phyloP scores from a whole-genome alignment of 2,113 vertebrate species.

The Mustela nigripes region DNA sequence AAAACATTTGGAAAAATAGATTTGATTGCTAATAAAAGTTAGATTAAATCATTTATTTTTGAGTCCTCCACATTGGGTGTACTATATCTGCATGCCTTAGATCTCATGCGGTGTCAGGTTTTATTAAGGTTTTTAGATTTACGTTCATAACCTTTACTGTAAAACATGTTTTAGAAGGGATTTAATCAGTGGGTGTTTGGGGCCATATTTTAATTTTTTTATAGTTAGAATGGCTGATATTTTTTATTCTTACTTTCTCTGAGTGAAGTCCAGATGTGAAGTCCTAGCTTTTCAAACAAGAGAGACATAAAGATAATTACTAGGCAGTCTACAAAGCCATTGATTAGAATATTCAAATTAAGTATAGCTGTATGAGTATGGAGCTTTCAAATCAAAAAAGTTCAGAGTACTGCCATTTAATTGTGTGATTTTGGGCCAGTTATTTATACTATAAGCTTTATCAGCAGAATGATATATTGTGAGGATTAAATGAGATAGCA shows the following conservation, averaged over 20 bases:
- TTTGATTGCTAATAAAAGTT: constrained; percentile 26
- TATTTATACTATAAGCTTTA: neutral
- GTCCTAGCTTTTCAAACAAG: constrained; percentile 52
- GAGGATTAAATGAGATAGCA: constrained; percentile 28
- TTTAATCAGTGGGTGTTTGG: neutral
- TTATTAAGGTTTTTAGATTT: constrained; percentile 1
- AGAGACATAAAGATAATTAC: neutral
- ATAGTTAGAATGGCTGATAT: neutral
- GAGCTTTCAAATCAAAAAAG: constrained; percentile 22
- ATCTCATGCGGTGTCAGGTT: neutral
- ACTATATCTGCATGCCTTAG: neutral
- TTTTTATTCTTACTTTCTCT: constrained; percentile 6
- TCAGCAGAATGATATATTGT: neutral
- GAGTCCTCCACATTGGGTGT: neutral
- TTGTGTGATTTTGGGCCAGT: neutral
- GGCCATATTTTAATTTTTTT: constrained; percentile 19
- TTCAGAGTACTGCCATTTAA: constrained; percentile 16
- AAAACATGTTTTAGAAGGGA: constrained; percentile 2
- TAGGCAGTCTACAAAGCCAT: neutral
- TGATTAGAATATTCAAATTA: neutral
- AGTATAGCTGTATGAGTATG: neutral
- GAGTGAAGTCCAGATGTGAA: neutral
- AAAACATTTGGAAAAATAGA: constrained; percentile 27
- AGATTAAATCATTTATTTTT: constrained; percentile 41
- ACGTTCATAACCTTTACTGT: constrained; percentile 1